phyloP scores from a whole-genome alignment of 2,113 vertebrate genomes.

The Hymenochirus boettgeri region DNA sequence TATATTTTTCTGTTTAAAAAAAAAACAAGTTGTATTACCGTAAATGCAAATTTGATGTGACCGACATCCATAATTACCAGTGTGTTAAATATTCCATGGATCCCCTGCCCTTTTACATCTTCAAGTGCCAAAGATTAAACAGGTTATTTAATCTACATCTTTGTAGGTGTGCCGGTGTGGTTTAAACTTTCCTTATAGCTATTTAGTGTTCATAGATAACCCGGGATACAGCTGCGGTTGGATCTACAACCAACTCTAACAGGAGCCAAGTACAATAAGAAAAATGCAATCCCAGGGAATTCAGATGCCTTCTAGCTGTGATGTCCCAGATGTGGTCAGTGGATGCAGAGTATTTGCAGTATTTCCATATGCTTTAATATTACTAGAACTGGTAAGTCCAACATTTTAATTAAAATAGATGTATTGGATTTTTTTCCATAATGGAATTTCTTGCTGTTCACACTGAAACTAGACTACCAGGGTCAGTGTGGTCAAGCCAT shows the following conservation, averaged over 20 bases:
- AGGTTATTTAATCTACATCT: constrained; percentile 49
- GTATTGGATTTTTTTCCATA: too few relatives aligned
- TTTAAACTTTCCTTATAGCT: constrained; percentile 46
- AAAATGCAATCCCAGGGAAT: constrained; percentile 57
- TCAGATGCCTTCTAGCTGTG: constrained; percentile 31
- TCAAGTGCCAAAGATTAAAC: constrained; percentile 49
- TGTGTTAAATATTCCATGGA: too few relatives aligned
- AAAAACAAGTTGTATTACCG: too few relatives aligned
- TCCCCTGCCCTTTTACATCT: constrained; percentile 9
- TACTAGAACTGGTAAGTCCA: constrained; percentile 67
- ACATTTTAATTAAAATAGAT: too few relatives aligned
- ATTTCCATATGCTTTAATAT: constrained; percentile 63
- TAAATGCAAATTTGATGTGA: too few relatives aligned
- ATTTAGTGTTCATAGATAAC: constrained; percentile 11
- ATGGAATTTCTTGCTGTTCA: too few relatives aligned
- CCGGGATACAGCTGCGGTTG: constrained; percentile 7
- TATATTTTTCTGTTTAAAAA: too few relatives aligned
- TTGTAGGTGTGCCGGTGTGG: constrained; percentile 58
- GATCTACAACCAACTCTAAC: background rate
- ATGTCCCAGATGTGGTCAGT: constrained; percentile 49
- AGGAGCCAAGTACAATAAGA: constrained; percentile 8
- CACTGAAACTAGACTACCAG: too few relatives aligned
- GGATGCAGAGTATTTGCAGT: constrained; percentile 54
- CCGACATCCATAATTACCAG: too few relatives aligned
- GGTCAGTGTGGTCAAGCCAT: too few relatives aligned